These are phyloP conservation scores for Pseudochirops corinnae DNA, from an alignment of 2,797 vertebrate species.

Conservation along the genomic window DNA sequence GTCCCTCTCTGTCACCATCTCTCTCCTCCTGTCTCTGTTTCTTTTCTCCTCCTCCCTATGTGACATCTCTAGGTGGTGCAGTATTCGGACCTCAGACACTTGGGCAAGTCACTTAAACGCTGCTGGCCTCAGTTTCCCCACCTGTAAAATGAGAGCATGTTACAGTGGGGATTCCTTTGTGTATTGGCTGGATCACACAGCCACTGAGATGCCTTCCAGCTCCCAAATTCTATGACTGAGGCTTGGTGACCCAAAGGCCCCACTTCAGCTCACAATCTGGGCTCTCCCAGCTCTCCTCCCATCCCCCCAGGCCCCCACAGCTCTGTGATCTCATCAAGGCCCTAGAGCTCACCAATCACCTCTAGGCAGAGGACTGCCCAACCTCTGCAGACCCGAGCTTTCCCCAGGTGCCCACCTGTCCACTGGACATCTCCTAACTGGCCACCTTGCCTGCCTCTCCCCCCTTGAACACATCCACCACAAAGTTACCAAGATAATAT, in stretches of 20 bases:
- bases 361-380: too few relatives aligned
- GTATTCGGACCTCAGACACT: too few relatives aligned
- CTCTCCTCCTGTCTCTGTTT: too few relatives aligned
- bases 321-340: too few relatives aligned
- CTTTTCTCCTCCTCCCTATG: background rate
- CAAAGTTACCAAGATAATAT: background rate
- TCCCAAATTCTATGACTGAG: background rate
- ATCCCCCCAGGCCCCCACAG: too few relatives aligned
- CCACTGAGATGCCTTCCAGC: background rate
- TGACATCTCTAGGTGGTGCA: background rate
- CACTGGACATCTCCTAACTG: background rate
- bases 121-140: background rate
- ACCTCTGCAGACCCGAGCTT: background rate
- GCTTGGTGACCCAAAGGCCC: background rate
- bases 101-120: background rate
- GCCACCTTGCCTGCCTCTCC: background rate
- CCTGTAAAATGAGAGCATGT: background rate
- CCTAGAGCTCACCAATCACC: too few relatives aligned
- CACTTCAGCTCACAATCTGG: background rate
- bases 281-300: too few relatives aligned
- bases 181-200: background rate
- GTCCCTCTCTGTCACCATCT: background rate
- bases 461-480: background rate
- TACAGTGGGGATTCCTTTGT: background rate
- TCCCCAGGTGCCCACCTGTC: too few relatives aligned